phyloP scores from a whole-genome alignment of 1,140 invertebrate genomes.

The Aphelinus atriplicis region DNA sequence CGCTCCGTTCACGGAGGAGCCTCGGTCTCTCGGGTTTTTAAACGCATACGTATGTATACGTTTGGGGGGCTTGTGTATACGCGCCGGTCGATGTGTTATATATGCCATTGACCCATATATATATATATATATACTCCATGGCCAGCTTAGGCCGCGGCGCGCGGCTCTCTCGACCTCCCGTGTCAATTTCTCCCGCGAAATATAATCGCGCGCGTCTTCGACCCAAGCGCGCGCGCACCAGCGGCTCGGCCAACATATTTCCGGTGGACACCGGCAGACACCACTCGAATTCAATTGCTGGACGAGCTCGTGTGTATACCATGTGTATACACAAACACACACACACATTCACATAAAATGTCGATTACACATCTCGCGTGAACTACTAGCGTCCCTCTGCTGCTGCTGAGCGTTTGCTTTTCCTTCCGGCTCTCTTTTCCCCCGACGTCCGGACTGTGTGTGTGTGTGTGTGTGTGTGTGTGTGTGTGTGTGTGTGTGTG shows the following conservation, averaged over 20 bases:
- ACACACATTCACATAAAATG: no score
- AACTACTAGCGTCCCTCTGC: not conserved
- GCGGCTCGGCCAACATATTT: not conserved
- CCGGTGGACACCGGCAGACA: slow-evolving; percentile 7
- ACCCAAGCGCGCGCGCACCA: no score
- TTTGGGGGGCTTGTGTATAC: slow-evolving; percentile 1
- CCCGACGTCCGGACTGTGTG: not conserved
- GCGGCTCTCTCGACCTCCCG: slow-evolving; percentile 20
- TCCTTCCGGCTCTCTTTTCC: not conserved
- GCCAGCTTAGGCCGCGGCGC: slow-evolving; percentile 3
- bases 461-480: no score
- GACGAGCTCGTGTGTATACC: no score
- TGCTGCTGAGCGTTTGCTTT: not conserved
- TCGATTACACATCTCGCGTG: no score
- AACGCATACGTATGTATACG: not conserved
- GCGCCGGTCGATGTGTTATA: slow-evolving; percentile 5
- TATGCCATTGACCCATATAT: slow-evolving; percentile 40
- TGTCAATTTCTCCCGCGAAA: slow-evolving; percentile 35
- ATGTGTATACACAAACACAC: no score
- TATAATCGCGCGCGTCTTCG: slow-evolving; percentile 7
- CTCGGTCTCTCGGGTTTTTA: not conserved
- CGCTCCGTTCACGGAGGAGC: not conserved
- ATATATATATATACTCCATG: slow-evolving; percentile 28
- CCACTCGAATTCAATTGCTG: not conserved
- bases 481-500: no score